Conservation (phyloP, 2,113 vertebrate species). For the Addax nasomaculatus region DNA sequence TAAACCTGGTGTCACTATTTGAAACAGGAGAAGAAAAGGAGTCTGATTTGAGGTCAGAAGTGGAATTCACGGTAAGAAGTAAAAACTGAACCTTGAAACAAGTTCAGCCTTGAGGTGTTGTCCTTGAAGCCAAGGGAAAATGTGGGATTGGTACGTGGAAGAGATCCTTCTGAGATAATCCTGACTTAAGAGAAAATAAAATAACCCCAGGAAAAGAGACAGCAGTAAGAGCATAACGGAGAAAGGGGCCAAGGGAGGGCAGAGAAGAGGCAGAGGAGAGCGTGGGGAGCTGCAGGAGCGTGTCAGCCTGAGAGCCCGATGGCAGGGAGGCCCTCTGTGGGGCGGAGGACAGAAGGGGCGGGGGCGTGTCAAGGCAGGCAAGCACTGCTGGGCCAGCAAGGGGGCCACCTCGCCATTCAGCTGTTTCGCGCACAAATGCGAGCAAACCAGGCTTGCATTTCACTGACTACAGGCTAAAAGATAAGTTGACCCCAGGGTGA, state of each 20-base stretch:
- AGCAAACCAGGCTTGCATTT: constrained; percentile 48
- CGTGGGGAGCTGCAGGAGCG: accelerated
- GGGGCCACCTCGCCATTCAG: background rate
- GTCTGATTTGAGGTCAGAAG: background rate
- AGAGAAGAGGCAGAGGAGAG: background rate
- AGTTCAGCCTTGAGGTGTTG: background rate
- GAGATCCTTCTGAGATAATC: background rate
- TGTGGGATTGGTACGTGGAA: background rate
- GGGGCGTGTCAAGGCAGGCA: background rate
- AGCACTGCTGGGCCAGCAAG: background rate
- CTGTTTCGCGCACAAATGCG: background rate
- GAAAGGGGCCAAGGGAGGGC: background rate
- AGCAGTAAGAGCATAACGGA: background rate
- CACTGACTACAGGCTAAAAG: background rate
- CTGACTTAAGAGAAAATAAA: background rate
- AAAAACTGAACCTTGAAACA: background rate
- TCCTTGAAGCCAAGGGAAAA: background rate
- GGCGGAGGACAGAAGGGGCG: background rate
- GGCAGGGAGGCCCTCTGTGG: background rate
- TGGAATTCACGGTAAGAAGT: background rate
- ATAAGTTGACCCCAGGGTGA: background rate
- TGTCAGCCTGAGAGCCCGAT: accelerated
- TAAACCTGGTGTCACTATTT: background rate
- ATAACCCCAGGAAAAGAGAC: background rate
- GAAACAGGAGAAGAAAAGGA: background rate